phyloP scores from a whole-genome alignment of 1,140 invertebrate genomes.

The Plectus sambesii region DNA sequence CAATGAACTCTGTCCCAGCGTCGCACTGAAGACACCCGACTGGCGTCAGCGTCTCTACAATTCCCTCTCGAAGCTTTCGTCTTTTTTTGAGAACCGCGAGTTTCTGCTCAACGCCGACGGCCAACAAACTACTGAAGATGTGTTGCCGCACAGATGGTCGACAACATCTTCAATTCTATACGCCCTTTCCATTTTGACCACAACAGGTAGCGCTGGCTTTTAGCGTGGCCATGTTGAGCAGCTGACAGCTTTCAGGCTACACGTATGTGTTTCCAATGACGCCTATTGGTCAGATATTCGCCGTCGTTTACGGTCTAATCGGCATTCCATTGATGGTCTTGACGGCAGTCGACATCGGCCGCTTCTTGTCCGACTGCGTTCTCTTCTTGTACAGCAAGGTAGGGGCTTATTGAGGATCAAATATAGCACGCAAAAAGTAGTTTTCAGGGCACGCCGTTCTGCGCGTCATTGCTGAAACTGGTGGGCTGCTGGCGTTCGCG shows the following conservation, averaged over 20 bases:
- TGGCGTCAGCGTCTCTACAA: conserved; percentile 8
- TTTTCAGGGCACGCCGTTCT: no score
- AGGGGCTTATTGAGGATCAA: no score
- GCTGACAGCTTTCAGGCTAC: conserved; percentile 16
- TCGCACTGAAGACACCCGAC: no score
- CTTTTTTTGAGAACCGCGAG: conserved; percentile 31
- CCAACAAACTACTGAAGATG: conserved; percentile 14
- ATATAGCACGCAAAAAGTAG: no score
- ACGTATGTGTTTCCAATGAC: conserved; percentile 22
- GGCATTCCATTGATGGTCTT: conserved; percentile 29
- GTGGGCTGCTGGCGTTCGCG: no score
- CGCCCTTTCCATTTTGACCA: conserved; percentile 38
- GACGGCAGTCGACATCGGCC: conserved; percentile 42
- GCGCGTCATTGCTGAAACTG: no score
- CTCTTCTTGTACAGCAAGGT: conserved; percentile 33
- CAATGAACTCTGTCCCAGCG: no score
- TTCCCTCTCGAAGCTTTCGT: conserved; percentile 19
- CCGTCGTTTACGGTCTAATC: conserved; percentile 25
- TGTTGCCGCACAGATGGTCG: conserved; percentile 34
- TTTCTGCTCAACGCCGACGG: conserved; percentile 20
- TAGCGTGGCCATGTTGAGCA: conserved; percentile 15
- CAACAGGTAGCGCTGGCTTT: not conserved
- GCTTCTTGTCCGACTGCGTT: conserved; percentile 44
- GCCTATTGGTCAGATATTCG: conserved; percentile 17
- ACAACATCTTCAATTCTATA: conserved; percentile 38